Evolutionary conservation across 2,888 invertebrate genomes (phyloP).

Genomic region (Stenodema calcarata): DNA sequence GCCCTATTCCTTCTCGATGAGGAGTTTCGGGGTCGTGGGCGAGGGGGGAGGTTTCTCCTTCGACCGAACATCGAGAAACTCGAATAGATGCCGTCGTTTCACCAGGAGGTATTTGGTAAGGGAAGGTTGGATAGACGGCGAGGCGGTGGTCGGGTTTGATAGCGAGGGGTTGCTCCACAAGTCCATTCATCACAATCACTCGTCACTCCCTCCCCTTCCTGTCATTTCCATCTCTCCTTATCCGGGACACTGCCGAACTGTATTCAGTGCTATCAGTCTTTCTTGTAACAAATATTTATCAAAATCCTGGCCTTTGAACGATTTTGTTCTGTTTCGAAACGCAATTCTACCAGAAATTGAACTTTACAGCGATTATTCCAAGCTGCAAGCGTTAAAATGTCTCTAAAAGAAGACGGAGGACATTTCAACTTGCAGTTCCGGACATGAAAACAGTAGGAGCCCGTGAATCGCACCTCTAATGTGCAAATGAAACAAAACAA

Average conservation of each 20-base stretch:
- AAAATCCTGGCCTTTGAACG: too few relatives aligned
- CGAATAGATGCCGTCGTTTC: background rate
- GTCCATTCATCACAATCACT: conserved; percentile 22
- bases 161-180: background rate
- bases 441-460: too few relatives aligned
- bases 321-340: too few relatives aligned
- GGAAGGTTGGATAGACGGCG: background rate
- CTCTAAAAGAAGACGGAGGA: too few relatives aligned
- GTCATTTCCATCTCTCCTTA: background rate
- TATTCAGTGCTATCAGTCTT: background rate
- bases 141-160: background rate
- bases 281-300: too few relatives aligned
- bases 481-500: too few relatives aligned
- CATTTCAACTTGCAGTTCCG: too few relatives aligned
- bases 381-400: too few relatives aligned
- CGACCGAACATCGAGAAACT: background rate
- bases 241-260: background rate
- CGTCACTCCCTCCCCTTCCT: background rate
- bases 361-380: too few relatives aligned
- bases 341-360: too few relatives aligned
- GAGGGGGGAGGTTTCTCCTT: background rate
- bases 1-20: background rate
- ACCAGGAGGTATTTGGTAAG: background rate
- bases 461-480: too few relatives aligned
- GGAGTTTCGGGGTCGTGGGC: background rate